Percentiles rank a stretch among this genome's conserved stretches.
Conservation (phyloP, 2,113 vertebrate genomes). For the Corvus hawaiiensis region DNA sequence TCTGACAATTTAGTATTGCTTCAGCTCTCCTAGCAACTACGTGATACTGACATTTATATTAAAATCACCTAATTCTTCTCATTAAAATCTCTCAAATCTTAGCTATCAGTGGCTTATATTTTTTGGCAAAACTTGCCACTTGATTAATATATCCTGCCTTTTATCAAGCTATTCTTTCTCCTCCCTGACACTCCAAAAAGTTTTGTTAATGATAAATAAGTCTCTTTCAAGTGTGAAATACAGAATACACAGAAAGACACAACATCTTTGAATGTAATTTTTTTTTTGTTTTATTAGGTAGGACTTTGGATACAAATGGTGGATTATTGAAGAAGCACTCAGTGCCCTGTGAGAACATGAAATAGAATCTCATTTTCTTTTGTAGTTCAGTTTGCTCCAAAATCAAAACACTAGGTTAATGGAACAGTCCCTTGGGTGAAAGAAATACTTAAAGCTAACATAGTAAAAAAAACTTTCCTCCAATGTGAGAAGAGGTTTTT, state of each 20-base stretch:
- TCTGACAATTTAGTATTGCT: constrained; percentile 12
- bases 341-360: background rate
- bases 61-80: constrained; percentile 8
- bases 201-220: background rate
- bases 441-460: background rate
- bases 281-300: background rate
- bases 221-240: background rate
- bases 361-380: background rate
- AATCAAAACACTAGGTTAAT: background rate
- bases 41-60: constrained; percentile 28
- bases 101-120: background rate
- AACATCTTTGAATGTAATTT: background rate
- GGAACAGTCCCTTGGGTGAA: background rate
- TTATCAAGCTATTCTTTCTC: background rate
- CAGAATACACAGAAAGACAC: background rate
- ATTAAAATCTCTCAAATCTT: constrained; percentile 9
- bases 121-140: background rate
- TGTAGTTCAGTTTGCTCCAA: background rate
- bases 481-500: background rate
- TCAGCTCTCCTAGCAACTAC: background rate
- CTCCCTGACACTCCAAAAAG: background rate
- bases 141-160: background rate
- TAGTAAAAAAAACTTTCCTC: background rate
- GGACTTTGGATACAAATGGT: background rate
- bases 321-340: background rate